These are phyloP conservation scores for Proteles cristata DNA, from an alignment of 2,113 vertebrate species.

Conservation along the genomic window DNA sequence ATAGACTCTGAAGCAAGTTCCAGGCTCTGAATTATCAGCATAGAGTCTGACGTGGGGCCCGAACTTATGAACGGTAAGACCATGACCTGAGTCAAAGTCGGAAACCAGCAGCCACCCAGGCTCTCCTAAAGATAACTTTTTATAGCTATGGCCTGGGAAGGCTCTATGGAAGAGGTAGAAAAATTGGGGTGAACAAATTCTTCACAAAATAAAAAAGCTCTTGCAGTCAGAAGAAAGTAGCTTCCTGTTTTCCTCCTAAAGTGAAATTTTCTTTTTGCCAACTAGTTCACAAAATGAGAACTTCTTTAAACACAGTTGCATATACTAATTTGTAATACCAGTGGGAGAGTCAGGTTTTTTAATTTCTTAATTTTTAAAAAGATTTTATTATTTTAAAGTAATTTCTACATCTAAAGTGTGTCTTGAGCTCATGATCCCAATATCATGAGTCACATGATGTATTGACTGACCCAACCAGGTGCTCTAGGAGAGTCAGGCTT, in stretches of 20 bases:
- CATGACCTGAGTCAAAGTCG: no score
- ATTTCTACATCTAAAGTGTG: background rate
- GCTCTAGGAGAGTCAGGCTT: background rate
- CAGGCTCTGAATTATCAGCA: no score
- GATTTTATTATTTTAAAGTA: no score
- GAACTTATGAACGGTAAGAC: no score
- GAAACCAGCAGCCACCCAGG: no score
- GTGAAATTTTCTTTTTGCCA: constrained; percentile 26
- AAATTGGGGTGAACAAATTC: background rate
- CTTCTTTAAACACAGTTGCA: constrained; percentile 18
- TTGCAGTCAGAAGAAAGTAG: background rate
- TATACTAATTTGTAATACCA: background rate
- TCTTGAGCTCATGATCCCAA: background rate
- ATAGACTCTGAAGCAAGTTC: no score
- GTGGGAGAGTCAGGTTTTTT: background rate
- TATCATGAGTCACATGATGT: background rate
- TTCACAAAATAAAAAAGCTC: background rate
- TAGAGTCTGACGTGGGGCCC: no score
- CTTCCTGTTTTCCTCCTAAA: constrained; percentile 5
- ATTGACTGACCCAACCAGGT: background rate
- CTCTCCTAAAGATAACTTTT: background rate
- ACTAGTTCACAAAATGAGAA: background rate
- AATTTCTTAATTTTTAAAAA: no score
- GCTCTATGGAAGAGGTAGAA: background rate
- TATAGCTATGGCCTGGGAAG: background rate